phyloP scores from a whole-genome alignment of 2,888 invertebrate species.

The Cenopis cana region DNA sequence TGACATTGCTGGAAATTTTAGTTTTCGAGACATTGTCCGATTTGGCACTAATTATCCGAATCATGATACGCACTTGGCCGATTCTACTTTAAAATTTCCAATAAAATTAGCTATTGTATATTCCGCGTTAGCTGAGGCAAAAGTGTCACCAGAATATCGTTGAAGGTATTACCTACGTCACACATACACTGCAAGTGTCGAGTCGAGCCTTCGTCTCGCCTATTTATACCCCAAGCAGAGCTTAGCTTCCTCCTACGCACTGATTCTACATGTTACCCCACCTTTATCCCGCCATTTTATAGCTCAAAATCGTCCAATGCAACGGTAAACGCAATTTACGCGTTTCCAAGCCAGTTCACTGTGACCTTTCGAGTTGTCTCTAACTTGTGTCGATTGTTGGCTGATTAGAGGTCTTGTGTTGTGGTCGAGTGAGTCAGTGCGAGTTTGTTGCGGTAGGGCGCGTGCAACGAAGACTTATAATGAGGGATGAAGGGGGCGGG shows the following conservation, averaged over 20 bases:
- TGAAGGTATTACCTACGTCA: neutral
- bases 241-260: slow-evolving; percentile 38
- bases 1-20: too few relatives aligned
- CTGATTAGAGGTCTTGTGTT: slow-evolving; percentile 11
- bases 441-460: slow-evolving; percentile 55
- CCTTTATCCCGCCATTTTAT: neutral
- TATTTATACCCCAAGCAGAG: slow-evolving; percentile 21
- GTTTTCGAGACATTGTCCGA: too few relatives aligned
- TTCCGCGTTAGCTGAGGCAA: too few relatives aligned
- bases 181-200: slow-evolving; percentile 10
- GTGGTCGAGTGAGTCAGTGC: slow-evolving; percentile 47
- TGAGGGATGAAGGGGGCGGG: slow-evolving; percentile 47
- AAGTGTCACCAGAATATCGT: too few relatives aligned
- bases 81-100: too few relatives aligned
- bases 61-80: too few relatives aligned
- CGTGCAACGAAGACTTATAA: slow-evolving; percentile 53
- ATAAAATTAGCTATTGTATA: too few relatives aligned
- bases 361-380: slow-evolving; percentile 14
- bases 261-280: slow-evolving; percentile 8
- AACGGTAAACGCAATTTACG: slow-evolving; percentile 2
- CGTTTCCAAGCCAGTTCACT: slow-evolving; percentile 15
- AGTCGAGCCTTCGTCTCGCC: slow-evolving; percentile 1
- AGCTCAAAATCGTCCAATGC: slow-evolving; percentile 7
- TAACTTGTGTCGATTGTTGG: neutral
- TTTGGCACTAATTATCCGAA: too few relatives aligned